Conservation (phyloP, 2,797 vertebrate genomes). For the Pantherophis alleghaniensis region DNA sequence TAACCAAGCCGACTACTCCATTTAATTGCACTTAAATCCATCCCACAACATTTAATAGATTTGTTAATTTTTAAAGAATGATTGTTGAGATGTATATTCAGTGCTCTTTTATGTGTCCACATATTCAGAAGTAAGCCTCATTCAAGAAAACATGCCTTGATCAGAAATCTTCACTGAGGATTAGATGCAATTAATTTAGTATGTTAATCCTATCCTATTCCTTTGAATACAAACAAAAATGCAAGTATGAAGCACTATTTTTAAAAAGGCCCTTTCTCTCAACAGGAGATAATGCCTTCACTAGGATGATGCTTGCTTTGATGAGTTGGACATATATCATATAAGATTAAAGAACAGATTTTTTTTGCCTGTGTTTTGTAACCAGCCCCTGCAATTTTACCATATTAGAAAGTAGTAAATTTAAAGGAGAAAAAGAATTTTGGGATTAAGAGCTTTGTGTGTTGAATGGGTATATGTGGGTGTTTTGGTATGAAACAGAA, state of each 20-base stretch:
- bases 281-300: background rate
- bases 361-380: background rate
- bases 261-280: background rate
- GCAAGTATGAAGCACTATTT: background rate
- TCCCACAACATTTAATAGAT: background rate
- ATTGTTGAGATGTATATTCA: background rate
- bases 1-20: background rate
- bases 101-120: background rate
- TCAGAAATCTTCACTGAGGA: background rate
- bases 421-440: background rate
- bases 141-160: background rate
- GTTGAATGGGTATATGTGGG: background rate
- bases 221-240: background rate
- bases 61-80: background rate
- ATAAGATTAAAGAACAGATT: background rate
- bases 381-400: background rate
- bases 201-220: background rate
- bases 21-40: background rate
- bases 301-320: background rate
- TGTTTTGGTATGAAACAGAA: no score
- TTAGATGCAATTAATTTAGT: background rate
- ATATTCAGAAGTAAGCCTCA: background rate
- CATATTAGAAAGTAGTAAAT: background rate
- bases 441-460: background rate
- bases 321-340: background rate